These are phyloP conservation scores for Mesorhabditis belari DNA, from an alignment of 2,888 invertebrate genomes.

Conservation along the genomic window DNA sequence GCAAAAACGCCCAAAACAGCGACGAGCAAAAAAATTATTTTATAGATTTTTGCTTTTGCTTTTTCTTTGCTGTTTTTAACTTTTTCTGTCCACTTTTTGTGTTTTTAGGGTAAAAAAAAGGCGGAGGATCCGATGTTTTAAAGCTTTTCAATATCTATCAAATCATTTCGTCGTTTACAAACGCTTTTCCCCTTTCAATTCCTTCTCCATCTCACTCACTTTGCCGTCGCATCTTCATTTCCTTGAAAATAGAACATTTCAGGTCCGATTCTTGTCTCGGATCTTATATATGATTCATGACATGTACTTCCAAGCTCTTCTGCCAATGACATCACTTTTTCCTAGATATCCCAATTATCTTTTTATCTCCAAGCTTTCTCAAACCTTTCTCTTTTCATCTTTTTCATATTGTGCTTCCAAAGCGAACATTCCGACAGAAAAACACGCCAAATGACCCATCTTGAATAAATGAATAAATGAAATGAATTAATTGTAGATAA, in stretches of 20 bases:
- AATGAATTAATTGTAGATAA: not conserved
- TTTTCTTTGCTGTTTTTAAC: too few species aligned
- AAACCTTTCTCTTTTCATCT: constrained; percentile 64
- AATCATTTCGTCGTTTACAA: not conserved
- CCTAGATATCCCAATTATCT: constrained; percentile 65
- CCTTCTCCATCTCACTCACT: not conserved
- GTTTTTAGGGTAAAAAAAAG: too few species aligned
- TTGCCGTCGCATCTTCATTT: constrained; percentile 78
- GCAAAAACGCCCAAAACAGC: too few species aligned
- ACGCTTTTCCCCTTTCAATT: too few species aligned
- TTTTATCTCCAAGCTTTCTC: constrained; percentile 62
- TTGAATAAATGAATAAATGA: constrained; percentile 70
- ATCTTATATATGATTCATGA: constrained; percentile 84
- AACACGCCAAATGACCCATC: constrained; percentile 94
- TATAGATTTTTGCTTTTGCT: too few species aligned
- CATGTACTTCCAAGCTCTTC: constrained; percentile 86
- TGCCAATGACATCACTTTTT: constrained; percentile 57
- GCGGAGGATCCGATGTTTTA: too few species aligned
- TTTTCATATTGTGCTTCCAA: constrained; percentile 67
- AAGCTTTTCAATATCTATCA: too few species aligned
- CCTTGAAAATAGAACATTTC: constrained; percentile 81
- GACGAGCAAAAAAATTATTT: too few species aligned
- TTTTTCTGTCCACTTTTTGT: too few species aligned
- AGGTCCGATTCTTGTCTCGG: constrained; percentile 81
- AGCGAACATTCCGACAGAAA: constrained; percentile 86